Evolutionary conservation across 2,797 vertebrate species (phyloP).

Genomic region (Miichthys miiuy): DNA sequence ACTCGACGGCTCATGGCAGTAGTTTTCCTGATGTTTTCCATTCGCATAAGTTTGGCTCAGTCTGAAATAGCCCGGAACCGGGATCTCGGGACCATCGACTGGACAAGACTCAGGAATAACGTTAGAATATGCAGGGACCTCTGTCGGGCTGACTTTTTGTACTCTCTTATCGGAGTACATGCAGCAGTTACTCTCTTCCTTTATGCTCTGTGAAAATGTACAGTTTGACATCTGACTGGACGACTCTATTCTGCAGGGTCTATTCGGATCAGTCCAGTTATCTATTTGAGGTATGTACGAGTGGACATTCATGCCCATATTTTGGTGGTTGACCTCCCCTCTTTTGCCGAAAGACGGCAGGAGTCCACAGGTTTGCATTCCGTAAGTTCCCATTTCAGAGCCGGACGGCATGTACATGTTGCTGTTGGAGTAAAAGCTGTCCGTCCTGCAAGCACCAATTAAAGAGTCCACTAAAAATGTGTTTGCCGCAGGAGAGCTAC

Average conservation of each 20-base stretch:
- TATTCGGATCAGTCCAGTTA: constrained; percentile 96
- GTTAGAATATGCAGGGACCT: constrained; percentile 93
- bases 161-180: constrained; percentile 99
- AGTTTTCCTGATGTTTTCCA: constrained; percentile 93
- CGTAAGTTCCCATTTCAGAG: constrained; percentile 99
- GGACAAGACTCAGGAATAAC: constrained; percentile 92
- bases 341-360: constrained; percentile 99
- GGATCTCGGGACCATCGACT: constrained; percentile 96
- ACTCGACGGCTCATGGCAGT: constrained; percentile 92
- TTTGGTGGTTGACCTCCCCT: constrained; percentile 96
- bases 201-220: constrained; percentile 98
- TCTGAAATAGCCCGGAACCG: constrained; percentile 99
- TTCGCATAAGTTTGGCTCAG: constrained; percentile 97
- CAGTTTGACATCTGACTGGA: constrained; percentile 96
- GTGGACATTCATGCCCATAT: constrained; percentile 98
- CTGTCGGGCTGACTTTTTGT: constrained; percentile 91
- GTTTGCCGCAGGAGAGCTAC: constrained; percentile 98
- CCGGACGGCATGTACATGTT: constrained; percentile 98
- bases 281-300: constrained; percentile 99
- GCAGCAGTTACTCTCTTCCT: constrained; percentile 99
- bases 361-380: constrained; percentile 99
- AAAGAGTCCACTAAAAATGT: constrained; percentile 99
- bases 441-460: constrained; percentile 98
- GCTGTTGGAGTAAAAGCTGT: constrained; percentile 98
- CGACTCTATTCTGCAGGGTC: constrained; percentile 96